Evolutionary conservation across 2,888 invertebrate species (phyloP), one percentile per base, ranked within the genome.

Genomic region (Falcaria lacertinaria): DNA sequence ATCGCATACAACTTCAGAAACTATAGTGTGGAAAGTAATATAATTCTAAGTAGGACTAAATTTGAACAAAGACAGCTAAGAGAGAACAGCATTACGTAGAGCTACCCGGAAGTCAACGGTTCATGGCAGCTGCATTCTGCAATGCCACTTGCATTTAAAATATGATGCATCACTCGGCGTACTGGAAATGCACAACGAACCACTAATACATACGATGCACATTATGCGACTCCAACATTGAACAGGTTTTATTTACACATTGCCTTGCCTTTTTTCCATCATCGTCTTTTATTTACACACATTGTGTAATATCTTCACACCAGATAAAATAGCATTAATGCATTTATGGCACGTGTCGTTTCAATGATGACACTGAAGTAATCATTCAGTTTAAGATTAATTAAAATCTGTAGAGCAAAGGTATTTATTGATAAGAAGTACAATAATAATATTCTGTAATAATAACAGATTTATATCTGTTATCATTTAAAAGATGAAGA

Each of bases 111-210:
- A 79, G 73, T 64, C 64, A 64, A 57, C 52, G 58, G 54, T 55
- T 52, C 58, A 56, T 63, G 67, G 67, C 77, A 81, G 75, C 74
- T 80, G 81, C 81, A 75, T 69, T 69, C 57, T 59, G 65, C 66
- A 63, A 67, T 69, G 62, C 60, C 56, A 64, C 57, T 67, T 60
- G 64, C 70, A 66, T 69, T 61, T n/a, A n/a, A n/a, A n/a, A 65
- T 67, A 47, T 38, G 52, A 50, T 47, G 52, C 54, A 57, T 55
- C 54, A 54, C 60, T 58, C 40, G 52, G 49, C 44, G 45, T 45
- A 44, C 44, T 41, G 39, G 36, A 22, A 37, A 49, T 44, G 61
- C 53, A 52, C 59, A 53, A 59, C 55, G 62, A 56, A 19, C 4
- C 19, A 3, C 19, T 60, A 64, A 65, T 69, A 77, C 69, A 71